phyloP scores from a whole-genome alignment of 2,113 vertebrate species.

The Pipra filicauda region DNA sequence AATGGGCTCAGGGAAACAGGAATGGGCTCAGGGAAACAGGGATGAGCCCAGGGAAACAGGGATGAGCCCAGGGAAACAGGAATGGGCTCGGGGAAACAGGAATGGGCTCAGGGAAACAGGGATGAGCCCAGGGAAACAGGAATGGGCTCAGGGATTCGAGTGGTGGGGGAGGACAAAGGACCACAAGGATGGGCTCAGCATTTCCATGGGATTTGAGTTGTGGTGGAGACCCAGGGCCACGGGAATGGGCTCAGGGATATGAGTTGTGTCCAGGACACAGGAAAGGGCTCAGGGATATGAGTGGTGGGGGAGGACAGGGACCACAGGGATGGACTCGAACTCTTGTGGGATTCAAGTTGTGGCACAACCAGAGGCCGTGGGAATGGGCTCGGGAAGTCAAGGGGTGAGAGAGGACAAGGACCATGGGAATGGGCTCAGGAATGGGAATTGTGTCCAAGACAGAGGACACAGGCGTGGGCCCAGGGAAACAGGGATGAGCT shows the following conservation, averaged over 20 bases:
- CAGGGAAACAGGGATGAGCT: too few species aligned
- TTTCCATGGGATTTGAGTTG: neutral
- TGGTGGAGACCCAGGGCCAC: neutral
- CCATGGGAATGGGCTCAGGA: too few species aligned
- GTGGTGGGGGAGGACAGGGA: too few species aligned
- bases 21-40: neutral
- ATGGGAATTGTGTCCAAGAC: neutral
- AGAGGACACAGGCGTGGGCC: neutral
- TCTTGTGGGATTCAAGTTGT: too few species aligned
- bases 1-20: too few species aligned
- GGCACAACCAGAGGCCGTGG: too few species aligned
- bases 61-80: too few species aligned
- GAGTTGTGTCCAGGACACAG: too few species aligned
- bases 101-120: neutral
- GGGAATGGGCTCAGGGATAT: too few species aligned
- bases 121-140: neutral
- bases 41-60: neutral
- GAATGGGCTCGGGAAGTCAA: neutral
- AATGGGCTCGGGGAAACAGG: neutral
- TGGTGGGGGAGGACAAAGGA: neutral
- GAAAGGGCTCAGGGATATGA: too few species aligned
- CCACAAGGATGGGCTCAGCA: neutral
- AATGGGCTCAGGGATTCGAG: neutral
- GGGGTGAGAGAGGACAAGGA: too few species aligned
- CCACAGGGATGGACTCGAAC: neutral